A percentile compares a stretch with the other conserved stretches of the same genome.
phyloP scores from a whole-genome alignment of 64 coral and sea anemone genomes.

The Acropora yongei region DNA sequence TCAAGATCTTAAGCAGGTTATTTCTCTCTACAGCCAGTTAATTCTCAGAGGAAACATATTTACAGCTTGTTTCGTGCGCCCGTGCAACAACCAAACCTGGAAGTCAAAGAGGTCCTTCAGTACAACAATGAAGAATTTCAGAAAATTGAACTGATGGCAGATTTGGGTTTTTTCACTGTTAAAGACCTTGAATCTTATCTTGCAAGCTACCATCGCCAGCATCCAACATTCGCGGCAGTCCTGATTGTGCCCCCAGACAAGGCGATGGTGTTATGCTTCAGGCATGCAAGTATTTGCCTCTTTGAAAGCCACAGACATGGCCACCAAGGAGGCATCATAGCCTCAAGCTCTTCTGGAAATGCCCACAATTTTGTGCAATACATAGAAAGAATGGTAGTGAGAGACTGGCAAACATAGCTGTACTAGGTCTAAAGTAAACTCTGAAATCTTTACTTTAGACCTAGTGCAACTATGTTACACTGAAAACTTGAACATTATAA shows the following conservation, averaged over 20 bases:
- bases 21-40: not conserved
- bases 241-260: constrained; percentile 58
- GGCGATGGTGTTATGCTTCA: constrained; percentile 41
- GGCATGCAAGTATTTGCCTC: not conserved
- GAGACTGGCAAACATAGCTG: constrained; percentile 34
- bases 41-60: constrained; percentile 1
- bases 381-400: constrained; percentile 6
- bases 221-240: constrained; percentile 21
- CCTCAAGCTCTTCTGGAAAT: not conserved
- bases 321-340: constrained; percentile 5
- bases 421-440: not conserved
- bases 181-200: constrained; percentile 31
- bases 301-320: constrained; percentile 58
- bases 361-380: not conserved
- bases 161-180: not conserved
- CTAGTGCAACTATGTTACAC: not conserved
- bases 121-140: not conserved
- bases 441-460: not conserved
- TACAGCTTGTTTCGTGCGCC: not conserved
- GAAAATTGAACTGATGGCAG: not conserved
- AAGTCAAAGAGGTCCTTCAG: not conserved
- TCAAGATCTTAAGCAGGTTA: not conserved
- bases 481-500: not conserved
- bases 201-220: not conserved
- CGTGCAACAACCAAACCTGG: not conserved